phyloP scores from a whole-genome alignment of 2,113 vertebrate species.

The Tachysurus vachellii region DNA sequence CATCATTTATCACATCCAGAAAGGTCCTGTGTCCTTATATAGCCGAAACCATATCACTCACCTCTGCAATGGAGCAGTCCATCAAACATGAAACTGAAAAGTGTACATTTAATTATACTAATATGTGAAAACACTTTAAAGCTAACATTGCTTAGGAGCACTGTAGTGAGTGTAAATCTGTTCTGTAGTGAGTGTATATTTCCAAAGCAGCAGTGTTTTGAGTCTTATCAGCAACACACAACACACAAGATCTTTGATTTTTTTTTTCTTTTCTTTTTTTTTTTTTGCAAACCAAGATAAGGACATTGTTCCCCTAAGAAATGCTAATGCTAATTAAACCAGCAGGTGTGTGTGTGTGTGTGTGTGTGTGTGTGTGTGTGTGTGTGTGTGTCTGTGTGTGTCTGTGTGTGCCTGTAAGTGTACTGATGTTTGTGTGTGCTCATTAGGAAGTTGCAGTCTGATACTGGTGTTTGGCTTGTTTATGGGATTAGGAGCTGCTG shows the following conservation, averaged over 20 bases:
- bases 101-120: background rate
- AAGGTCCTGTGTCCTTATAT: background rate
- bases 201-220: background rate
- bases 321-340: conserved; percentile 9
- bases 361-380: background rate
- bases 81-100: conserved; percentile 3
- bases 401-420: background rate
- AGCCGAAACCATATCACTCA: background rate
- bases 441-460: background rate
- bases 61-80: background rate
- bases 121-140: conserved; percentile 20
- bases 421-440: background rate
- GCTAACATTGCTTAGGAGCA: background rate
- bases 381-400: background rate
- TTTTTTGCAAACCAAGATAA: background rate
- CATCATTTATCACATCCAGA: conserved; percentile 29
- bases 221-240: background rate
- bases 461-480: conserved; percentile 10
- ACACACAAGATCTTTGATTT: background rate
- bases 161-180: background rate
- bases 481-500: conserved; percentile 18
- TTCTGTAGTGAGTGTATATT: background rate
- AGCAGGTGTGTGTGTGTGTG: background rate
- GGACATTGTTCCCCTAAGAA: conserved; percentile 13
- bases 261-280: background rate